Base-by-base conservation (phyloP, 1,140 invertebrate species). In the Drosophila kurseongensis region DNA sequence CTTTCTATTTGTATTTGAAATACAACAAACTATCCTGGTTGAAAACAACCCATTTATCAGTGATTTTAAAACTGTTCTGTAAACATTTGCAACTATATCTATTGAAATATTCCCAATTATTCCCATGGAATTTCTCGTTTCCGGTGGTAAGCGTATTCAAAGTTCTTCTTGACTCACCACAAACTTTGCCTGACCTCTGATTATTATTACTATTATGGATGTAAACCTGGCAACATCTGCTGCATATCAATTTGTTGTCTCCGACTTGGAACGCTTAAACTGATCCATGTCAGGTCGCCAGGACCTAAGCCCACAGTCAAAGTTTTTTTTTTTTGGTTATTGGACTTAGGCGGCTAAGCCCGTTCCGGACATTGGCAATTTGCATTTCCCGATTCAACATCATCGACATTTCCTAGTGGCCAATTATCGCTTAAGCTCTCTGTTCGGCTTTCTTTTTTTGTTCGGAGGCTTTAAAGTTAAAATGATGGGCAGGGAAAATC, bases 391-490 rank as follows among this genome's bases (percentile, higher is more conserved):
- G 74, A 80, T 83, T 77, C 73, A 47, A 68, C 81, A 85, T 80
- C 75, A 63, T 65, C 66, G 71, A 73, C 79, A 80, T 80, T 80
- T 89, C 80, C 83, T 79, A 79, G 79, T 73, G 75, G 79, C 83
- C 83, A 86, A 86, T 86, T 86, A 86, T 86, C 83, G 83, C 84
- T 83, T 88, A 88, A 88, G 83, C 83, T 67, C 47, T 48, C 23
- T 8, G 27, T 48, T n/a, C 58, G 41, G 40, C 38, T 50, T 41
- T 40, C 9, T 18, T n/a, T 41, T 56, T 54, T 75, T 79, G 56
- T 18, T 51, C 36, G 8, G 38, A 10, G 68, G 48, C 51, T 80
- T 80, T 69, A 78, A 54, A 68, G 38, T 78, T 78, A 50, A 23
- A 45, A 45, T 14, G 35, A 44, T 58, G 18, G 80, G 77, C 51